Evolutionary conservation across 2,888 invertebrate species (phyloP), one percentile per base, ranked within the genome.

Genomic region (Asteroscopus sphinx): DNA sequence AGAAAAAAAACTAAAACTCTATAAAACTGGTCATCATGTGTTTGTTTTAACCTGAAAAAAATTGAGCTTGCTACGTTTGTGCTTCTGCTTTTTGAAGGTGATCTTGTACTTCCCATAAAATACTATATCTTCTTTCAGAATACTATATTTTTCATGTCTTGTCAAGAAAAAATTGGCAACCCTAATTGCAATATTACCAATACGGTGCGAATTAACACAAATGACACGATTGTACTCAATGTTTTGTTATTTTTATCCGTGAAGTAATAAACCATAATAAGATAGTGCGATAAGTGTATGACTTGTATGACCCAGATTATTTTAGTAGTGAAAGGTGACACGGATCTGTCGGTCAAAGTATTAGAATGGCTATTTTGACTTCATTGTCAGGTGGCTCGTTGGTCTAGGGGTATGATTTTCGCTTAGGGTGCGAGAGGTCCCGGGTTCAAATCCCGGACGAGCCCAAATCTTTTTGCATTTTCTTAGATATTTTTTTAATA

Each of bases 381-480:
- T 0, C 0, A 0, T 0, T 0, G 0, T 1, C 55, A 62, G 35
- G 0, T 70, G 92, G 93, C 93, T 93, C 93, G 92, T 94, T 94
- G 94, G 94, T 94, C 93, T 93, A 93, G 93, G 92, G 93, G 93
- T 94, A 94, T 94, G 92, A 93, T 94, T 94, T 90, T 93, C 93
- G 93, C 93, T 94, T 94, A 89, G 93, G 94, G 93, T 94, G 93
- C 93, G 93, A 94, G 93, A 93, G 93, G 94, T 94, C 93, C 93
- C 93, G 92, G 92, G 92, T 93, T 93, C 92, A 93, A 93, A 92
- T 93, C 92, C 93, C 92, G 92, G 92, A 91, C 92, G 91, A 93
- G 92, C 92, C 92, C 92, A 76, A 77, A n/a, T 28, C 36, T 65
- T 68, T 80, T 81, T 40, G 35, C 8, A 13, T 35, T 44, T 59